Conservation (phyloP, 2,888 invertebrate genomes). For the Acronicta alni region DNA sequence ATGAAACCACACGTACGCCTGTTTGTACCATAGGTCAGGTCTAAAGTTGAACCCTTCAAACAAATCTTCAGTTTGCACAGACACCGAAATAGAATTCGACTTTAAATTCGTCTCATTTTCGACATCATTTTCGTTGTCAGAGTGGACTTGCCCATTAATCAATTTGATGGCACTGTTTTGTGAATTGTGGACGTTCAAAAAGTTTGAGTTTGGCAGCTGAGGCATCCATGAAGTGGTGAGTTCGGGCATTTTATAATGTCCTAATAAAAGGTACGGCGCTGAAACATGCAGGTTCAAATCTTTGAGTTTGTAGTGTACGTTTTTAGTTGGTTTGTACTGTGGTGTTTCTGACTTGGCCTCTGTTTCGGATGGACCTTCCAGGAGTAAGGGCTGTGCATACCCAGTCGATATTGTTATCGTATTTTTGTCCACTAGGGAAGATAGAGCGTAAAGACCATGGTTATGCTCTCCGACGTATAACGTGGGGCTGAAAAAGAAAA, state of each 20-base stretch:
- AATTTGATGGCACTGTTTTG: conserved; percentile 72
- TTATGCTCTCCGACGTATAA: conserved; percentile 96
- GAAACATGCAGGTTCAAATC: conserved; percentile 81
- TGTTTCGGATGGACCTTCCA: conserved; percentile 91
- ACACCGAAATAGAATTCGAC: conserved; percentile 82
- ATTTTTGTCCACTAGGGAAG: conserved; percentile 97
- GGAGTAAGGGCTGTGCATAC: conserved; percentile 91
- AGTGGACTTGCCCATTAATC: conserved; percentile 81
- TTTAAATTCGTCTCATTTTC: conserved; percentile 84
- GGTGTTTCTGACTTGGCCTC: conserved; percentile 66
- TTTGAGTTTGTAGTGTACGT: conserved; percentile 83
- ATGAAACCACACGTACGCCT: conserved; percentile 90
- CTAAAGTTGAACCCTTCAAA: conserved; percentile 81
- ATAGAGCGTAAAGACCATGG: conserved; percentile 97
- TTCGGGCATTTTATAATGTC: conserved; percentile 93
- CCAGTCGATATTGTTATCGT: conserved; percentile 94
- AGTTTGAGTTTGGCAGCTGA: conserved; percentile 75
- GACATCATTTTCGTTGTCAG: conserved; percentile 73
- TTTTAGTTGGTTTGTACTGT: conserved; percentile 85
- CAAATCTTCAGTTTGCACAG: conserved; percentile 90
- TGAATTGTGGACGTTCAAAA: conserved; percentile 68
- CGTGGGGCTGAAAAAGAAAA: conserved; percentile 92
- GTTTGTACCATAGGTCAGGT: conserved; percentile 81
- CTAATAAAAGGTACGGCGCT: conserved; percentile 86
- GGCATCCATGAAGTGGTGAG: conserved; percentile 86